These are phyloP conservation scores for Tribolium castaneum DNA, from an alignment of 1,140 invertebrate genomes.

Conservation along the genomic window DNA sequence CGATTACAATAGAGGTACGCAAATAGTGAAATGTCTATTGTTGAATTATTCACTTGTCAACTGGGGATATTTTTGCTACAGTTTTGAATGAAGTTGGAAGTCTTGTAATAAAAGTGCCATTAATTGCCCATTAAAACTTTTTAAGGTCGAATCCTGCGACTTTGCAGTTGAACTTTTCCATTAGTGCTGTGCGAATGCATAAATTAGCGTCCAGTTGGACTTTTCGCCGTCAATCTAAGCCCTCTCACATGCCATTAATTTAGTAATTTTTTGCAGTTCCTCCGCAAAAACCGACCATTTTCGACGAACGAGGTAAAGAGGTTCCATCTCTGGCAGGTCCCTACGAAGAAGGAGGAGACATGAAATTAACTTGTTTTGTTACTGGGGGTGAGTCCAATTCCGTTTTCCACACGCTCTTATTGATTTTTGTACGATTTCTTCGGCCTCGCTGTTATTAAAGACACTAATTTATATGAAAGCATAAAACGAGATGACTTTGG, in stretches of 20 bases:
- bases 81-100: not conserved
- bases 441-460: not conserved
- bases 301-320: conserved; percentile 80
- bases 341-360: conserved; percentile 84
- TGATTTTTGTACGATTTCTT: conserved; percentile 19
- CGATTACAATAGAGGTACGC: not conserved
- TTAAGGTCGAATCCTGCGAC: no score
- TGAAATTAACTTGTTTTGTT: conserved; percentile 85
- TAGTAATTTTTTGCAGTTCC: conserved; percentile 75
- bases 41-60: not conserved
- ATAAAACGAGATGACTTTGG: conserved; percentile 8
- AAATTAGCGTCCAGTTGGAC: no score
- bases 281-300: conserved; percentile 82
- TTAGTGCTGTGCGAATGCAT: no score
- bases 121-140: no score
- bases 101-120: no score
- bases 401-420: not conserved
- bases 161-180: no score
- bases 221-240: no score
- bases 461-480: conserved; percentile 7
- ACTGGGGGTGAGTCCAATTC: conserved; percentile 77
- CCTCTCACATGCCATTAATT: conserved; percentile 3
- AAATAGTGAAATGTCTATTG: not conserved
- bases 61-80: not conserved
- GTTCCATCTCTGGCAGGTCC: conserved; percentile 80